Evolutionary conservation across 2,113 vertebrate genomes (phyloP).

Genomic region (Columba livia): DNA sequence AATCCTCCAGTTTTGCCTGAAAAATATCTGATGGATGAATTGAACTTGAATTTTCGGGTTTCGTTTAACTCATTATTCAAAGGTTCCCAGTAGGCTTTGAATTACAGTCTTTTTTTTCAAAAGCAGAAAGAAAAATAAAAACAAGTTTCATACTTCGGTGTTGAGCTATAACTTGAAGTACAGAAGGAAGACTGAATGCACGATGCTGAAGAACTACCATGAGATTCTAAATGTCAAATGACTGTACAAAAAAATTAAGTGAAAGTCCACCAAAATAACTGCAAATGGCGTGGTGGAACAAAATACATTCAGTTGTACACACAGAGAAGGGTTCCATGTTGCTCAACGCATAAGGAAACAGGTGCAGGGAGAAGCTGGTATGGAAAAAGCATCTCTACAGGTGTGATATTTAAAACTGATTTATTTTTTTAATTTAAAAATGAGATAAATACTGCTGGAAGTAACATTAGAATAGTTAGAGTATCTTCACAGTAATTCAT

Average conservation of each 20-base stretch:
- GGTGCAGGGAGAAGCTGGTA: neutral
- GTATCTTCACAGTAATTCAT: neutral
- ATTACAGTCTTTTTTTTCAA: neutral
- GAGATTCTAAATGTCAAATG: neutral
- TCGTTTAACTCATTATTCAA: neutral
- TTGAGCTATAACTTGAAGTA: neutral
- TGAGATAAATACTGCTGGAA: neutral
- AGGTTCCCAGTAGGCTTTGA: neutral
- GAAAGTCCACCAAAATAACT: neutral
- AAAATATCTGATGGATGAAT: neutral
- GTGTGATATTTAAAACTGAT: neutral
- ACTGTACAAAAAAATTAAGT: neutral
- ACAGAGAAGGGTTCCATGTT: neutral
- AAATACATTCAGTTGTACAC: neutral
- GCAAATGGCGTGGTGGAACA: neutral
- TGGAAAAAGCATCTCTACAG: neutral
- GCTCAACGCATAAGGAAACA: rapidly evolving
- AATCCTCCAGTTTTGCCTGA: neutral
- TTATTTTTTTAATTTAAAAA: neutral
- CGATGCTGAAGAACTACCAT: neutral
- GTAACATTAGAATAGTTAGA: neutral
- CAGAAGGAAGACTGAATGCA: neutral
- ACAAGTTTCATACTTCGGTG: rapidly evolving
- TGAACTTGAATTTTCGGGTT: neutral
- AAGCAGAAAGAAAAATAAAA: neutral